Percentiles rank a stretch among this genome's conserved stretches.
Conservation (phyloP, 2,113 vertebrate genomes). For the Picathartes gymnocephalus region DNA sequence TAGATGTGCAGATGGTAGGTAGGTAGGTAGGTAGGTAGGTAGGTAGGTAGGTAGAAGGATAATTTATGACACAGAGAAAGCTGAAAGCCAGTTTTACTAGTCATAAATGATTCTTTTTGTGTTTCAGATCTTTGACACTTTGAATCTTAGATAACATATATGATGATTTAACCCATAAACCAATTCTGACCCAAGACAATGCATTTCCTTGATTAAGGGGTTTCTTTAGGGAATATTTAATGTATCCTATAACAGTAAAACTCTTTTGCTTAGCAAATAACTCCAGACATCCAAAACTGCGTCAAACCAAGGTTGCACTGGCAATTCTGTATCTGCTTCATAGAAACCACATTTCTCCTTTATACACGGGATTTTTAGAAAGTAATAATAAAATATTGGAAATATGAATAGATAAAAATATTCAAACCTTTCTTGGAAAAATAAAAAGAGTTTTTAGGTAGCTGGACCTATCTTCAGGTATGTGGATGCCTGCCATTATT, state of each 20-base stretch:
- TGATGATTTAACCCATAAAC: background rate
- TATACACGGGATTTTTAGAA: background rate
- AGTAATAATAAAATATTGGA: background rate
- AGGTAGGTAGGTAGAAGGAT: background rate
- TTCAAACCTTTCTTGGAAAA: background rate
- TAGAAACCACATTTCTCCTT: background rate
- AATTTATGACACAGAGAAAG: background rate
- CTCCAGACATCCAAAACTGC: background rate
- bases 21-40: background rate
- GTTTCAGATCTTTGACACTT: slow-evolving; percentile 5
- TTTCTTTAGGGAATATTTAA: slow-evolving; percentile 1
- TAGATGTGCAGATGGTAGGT: background rate
- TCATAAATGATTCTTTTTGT: background rate
- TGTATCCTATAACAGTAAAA: background rate
- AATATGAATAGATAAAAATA: background rate
- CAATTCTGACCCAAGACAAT: background rate
- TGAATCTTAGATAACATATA: background rate
- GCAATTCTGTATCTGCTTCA: background rate
- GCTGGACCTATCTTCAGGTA: background rate
- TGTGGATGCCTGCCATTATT: background rate
- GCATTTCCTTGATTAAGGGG: background rate
- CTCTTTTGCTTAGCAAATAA: background rate
- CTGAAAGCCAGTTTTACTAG: background rate
- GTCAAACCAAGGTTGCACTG: background rate
- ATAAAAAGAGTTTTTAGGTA: background rate